phyloP scores from a whole-genome alignment of 2,888 invertebrate species.

The Dynastes grantii region DNA sequence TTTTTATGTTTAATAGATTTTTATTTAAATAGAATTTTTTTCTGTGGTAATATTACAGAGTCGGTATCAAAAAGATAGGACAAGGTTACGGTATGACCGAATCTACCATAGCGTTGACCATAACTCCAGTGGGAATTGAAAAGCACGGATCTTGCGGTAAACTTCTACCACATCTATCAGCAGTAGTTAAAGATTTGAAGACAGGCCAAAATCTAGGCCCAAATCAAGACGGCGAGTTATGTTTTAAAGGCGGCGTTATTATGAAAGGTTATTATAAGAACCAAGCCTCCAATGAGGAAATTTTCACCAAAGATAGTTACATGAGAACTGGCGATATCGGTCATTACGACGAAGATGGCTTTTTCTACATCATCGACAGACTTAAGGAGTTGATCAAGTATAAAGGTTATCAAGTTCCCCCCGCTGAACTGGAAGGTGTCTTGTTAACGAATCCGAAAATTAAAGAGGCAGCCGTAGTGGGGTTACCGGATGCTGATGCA shows the following conservation, averaged over 20 bases:
- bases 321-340: constrained; percentile 77
- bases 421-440: constrained; percentile 89
- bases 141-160: constrained; percentile 78
- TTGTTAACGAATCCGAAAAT: constrained; percentile 81
- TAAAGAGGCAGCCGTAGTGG: constrained; percentile 87
- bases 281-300: constrained; percentile 78
- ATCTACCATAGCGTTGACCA: constrained; percentile 75
- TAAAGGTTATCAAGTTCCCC: constrained; percentile 74
- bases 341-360: constrained; percentile 75
- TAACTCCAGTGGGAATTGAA: constrained; percentile 63
- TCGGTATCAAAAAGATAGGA: constrained; percentile 67
- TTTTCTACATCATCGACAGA: constrained; percentile 80
- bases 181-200: constrained; percentile 73
- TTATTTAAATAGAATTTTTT: too few relatives aligned
- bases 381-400: constrained; percentile 84
- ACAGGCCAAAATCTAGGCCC: constrained; percentile 76
- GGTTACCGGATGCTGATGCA: constrained; percentile 80
- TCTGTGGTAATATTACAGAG: too few relatives aligned
- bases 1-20: too few relatives aligned
- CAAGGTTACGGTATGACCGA: constrained; percentile 88
- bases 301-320: constrained; percentile 80
- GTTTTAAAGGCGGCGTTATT: constrained; percentile 84
- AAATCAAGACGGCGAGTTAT: constrained; percentile 81
- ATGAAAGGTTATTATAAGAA: constrained; percentile 85
- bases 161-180: constrained; percentile 69